Percentiles rank a stretch among this genome's conserved stretches.
These are phyloP conservation scores for Tachysurus fulvidraco DNA, from an alignment of 2,113 vertebrate genomes.

Conservation along the genomic window DNA sequence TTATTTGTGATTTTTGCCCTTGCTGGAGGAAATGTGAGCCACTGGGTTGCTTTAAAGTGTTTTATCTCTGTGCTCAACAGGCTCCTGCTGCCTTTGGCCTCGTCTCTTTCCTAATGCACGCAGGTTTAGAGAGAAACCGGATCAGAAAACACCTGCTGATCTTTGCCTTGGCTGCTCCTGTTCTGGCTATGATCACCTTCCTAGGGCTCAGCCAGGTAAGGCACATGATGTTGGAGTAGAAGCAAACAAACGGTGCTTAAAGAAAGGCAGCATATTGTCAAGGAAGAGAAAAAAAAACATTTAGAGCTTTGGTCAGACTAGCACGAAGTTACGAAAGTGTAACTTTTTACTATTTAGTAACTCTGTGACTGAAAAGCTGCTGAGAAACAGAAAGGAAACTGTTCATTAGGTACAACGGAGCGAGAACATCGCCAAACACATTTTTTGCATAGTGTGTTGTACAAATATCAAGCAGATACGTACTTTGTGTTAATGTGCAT, in stretches of 20 bases:
- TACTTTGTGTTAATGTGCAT: background rate
- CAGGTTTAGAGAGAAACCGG: slow-evolving; percentile 94
- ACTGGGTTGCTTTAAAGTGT: background rate
- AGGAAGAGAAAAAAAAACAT: background rate
- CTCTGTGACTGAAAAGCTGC: background rate
- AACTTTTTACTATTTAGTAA: background rate
- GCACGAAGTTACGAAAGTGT: background rate
- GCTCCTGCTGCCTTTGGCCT: slow-evolving; percentile 96
- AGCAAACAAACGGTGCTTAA: too few relatives aligned
- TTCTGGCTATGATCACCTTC: slow-evolving; percentile 92
- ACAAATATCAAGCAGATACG: background rate
- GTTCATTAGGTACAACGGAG: background rate
- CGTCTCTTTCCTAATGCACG: slow-evolving; percentile 98
- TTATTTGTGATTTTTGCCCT: background rate
- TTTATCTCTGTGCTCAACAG: slow-evolving; percentile 63
- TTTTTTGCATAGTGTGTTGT: background rate
- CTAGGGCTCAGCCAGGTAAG: slow-evolving; percentile 93
- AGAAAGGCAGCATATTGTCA: background rate
- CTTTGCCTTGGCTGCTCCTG: slow-evolving; percentile 91
- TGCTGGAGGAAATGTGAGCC: background rate
- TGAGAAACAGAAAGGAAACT: background rate
- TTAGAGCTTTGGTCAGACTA: background rate
- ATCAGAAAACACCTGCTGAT: slow-evolving; percentile 96
- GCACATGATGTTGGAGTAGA: background rate
- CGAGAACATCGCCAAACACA: background rate